Evolutionary conservation across 2,113 vertebrate species (phyloP).

Genomic region (Thoracochromis brauschi): DNA sequence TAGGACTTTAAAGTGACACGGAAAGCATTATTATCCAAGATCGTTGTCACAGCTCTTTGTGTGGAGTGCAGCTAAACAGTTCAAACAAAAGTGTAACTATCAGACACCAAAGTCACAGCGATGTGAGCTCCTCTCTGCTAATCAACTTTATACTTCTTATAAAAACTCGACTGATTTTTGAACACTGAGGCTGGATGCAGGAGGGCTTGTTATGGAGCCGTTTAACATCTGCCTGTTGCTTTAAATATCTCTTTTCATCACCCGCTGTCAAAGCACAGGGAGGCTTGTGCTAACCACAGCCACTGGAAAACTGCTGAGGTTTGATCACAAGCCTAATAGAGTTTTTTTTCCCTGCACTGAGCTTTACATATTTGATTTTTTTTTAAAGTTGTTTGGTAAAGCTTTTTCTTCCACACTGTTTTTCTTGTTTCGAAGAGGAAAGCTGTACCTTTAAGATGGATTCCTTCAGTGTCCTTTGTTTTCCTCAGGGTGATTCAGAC

Average conservation of each 20-base stretch:
- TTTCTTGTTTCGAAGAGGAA: neutral
- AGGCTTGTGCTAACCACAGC: constrained; percentile 2
- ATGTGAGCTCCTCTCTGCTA: neutral
- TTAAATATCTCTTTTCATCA: constrained; percentile 41
- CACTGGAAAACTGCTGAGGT: constrained; percentile 27
- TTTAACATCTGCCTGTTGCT: constrained; percentile 34
- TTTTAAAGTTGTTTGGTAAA: neutral
- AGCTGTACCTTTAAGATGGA: constrained; percentile 29
- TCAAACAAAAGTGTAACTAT: neutral
- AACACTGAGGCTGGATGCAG: neutral
- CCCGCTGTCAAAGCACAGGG: neutral
- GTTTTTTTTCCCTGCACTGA: neutral
- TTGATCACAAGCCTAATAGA: constrained; percentile 17
- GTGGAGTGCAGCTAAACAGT: neutral
- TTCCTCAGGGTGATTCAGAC: constrained; percentile 37
- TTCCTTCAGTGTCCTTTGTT: constrained; percentile 11
- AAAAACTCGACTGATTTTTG: neutral
- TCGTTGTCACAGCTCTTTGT: neutral
- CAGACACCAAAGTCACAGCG: neutral
- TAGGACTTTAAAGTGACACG: neutral
- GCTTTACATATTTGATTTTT: neutral
- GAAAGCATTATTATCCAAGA: neutral
- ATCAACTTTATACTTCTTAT: neutral
- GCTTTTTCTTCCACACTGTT: neutral
- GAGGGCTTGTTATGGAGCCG: neutral